Evolutionary conservation across 2,113 vertebrate species (phyloP).

Genomic region (Sebastes fasciatus): DNA sequence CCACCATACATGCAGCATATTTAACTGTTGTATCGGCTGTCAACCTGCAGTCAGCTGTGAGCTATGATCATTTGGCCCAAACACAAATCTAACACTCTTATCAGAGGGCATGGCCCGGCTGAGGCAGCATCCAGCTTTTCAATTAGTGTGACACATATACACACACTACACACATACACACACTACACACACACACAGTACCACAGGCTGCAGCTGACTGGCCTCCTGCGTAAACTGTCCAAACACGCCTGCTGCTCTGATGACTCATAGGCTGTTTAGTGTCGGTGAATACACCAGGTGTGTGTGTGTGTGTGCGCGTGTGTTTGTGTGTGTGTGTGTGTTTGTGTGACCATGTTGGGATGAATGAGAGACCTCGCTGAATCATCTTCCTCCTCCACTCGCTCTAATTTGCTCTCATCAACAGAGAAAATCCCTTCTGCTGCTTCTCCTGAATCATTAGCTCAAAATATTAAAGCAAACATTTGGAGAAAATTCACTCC

Average conservation of each 20-base stretch:
- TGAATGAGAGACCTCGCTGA: slow-evolving; percentile 58
- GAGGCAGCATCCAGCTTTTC: slow-evolving; percentile 60
- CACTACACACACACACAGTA: slow-evolving; percentile 10
- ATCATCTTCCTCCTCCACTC: slow-evolving; percentile 50
- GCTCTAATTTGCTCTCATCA: slow-evolving; percentile 44
- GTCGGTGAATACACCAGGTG: slow-evolving; percentile 47
- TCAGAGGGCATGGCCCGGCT: slow-evolving; percentile 11
- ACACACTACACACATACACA: slow-evolving; percentile 18
- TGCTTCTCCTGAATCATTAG: not conserved
- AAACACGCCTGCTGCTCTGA: not conserved
- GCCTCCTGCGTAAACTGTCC: slow-evolving; percentile 6
- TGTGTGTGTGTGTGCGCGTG: slow-evolving; percentile 35
- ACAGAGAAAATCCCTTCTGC: slow-evolving; percentile 45
- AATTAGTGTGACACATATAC: slow-evolving; percentile 35
- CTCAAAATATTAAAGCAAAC: not conserved
- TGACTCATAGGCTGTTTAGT: slow-evolving; percentile 53
- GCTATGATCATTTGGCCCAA: slow-evolving; percentile 32
- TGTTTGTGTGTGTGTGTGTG: slow-evolving; percentile 19
- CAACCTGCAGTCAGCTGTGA: slow-evolving; percentile 45
- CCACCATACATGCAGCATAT: not conserved
- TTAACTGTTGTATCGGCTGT: not conserved
- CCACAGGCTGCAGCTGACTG: slow-evolving; percentile 17
- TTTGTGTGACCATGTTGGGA: slow-evolving; percentile 20
- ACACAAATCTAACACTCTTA: slow-evolving; percentile 35
- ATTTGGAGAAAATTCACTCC: not conserved